Evolutionary conservation across 1,140 invertebrate genomes (phyloP).

Genomic region (Homarus americanus): DNA sequence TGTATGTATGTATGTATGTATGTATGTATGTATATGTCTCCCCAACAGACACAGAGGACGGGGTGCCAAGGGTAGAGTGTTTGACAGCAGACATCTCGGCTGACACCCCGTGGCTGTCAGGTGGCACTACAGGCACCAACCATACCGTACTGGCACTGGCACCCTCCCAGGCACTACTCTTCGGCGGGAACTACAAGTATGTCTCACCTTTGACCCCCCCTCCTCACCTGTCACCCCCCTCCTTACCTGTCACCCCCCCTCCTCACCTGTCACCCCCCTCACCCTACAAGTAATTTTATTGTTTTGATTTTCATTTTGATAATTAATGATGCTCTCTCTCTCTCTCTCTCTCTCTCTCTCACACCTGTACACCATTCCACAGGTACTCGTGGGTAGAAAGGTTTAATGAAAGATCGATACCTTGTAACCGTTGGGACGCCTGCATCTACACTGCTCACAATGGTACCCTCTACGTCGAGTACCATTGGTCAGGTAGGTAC

Average conservation of each 20-base stretch:
- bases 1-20: conserved; percentile 14
- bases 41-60: background rate
- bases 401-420: background rate
- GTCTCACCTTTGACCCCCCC: background rate
- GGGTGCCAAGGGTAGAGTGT: background rate
- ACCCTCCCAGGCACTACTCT: conserved; percentile 37
- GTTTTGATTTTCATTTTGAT: too few species aligned
- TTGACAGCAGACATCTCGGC: background rate
- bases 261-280: background rate
- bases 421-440: conserved; percentile 49
- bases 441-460: background rate
- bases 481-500: conserved; percentile 48
- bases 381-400: conserved; percentile 54
- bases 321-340: too few species aligned
- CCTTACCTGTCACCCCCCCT: background rate
- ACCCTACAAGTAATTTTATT: background rate
- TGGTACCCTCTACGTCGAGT: conserved; percentile 24
- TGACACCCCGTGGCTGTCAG: background rate
- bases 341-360: too few species aligned
- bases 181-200: conserved; percentile 36
- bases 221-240: too few species aligned
- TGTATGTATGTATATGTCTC: background rate
- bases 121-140: background rate
- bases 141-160: background rate
- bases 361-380: background rate